These are phyloP conservation scores for Triplophysa bombifrons DNA, from an alignment of 2,797 vertebrate genomes.

Conservation along the genomic window DNA sequence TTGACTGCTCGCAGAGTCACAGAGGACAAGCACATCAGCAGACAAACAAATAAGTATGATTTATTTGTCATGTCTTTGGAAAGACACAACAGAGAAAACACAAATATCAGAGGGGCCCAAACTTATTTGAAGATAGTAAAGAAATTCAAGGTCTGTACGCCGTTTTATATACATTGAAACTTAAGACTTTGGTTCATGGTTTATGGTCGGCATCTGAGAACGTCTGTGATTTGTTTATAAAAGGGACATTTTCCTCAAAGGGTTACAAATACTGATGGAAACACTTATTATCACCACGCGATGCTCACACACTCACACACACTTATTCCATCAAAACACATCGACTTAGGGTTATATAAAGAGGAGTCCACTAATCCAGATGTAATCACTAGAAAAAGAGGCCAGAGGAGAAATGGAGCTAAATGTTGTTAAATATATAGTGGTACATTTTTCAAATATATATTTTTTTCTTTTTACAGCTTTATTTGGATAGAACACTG, in stretches of 20 bases:
- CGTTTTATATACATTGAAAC: slow-evolving; percentile 4
- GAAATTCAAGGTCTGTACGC: slow-evolving; percentile 50
- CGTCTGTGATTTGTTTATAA: slow-evolving; percentile 56
- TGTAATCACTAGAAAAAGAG: background rate
- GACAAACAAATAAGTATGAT: slow-evolving; percentile 69
- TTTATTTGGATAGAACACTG: too few relatives aligned
- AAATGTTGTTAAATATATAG: background rate
- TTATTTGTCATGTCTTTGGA: slow-evolving; percentile 61
- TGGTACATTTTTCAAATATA: background rate
- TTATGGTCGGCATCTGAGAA: slow-evolving; percentile 55
- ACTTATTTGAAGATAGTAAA: slow-evolving; percentile 61
- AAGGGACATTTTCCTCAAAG: slow-evolving; percentile 43
- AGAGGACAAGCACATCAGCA: slow-evolving; percentile 44
- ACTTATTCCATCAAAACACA: slow-evolving; percentile 19
- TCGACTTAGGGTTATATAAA: slow-evolving; percentile 20
- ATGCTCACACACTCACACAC: slow-evolving; percentile 30
- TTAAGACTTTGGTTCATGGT: slow-evolving; percentile 52
- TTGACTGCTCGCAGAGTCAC: slow-evolving; percentile 24
- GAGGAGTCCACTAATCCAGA: slow-evolving; percentile 27
- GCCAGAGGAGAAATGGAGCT: slow-evolving; percentile 40
- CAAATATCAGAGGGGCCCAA: slow-evolving; percentile 31
- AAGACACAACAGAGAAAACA: slow-evolving; percentile 37
- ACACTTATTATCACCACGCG: slow-evolving; percentile 12
- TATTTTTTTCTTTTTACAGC: too few relatives aligned
- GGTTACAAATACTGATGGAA: slow-evolving; percentile 20